Conservation (phyloP, 2,888 invertebrate species). For the Eledona agricola region DNA sequence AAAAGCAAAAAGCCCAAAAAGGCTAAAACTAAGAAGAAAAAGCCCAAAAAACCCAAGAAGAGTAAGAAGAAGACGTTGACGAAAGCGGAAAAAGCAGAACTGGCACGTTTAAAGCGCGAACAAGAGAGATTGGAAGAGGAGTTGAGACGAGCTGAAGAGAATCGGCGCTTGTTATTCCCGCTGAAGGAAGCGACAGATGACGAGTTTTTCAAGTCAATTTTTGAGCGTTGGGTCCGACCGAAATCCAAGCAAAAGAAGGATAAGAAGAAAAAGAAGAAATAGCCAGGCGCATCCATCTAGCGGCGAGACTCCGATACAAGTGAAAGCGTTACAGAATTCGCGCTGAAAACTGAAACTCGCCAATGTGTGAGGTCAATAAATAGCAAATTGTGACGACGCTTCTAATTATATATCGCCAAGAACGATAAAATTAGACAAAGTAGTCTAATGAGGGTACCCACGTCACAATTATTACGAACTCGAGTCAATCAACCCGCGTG, state of each 20-base stretch:
- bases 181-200: conserved; percentile 56
- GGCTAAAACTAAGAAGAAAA: conserved; percentile 34
- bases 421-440: too few relatives aligned
- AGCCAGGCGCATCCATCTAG: conserved; percentile 2
- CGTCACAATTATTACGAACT: too few relatives aligned
- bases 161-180: conserved; percentile 57
- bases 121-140: conserved; percentile 49
- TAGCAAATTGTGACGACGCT: conserved; percentile 4
- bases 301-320: background rate
- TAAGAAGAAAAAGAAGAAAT: conserved; percentile 21
- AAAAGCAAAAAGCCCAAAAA: conserved; percentile 39
- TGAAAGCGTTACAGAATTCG: background rate
- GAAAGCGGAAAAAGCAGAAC: conserved; percentile 51
- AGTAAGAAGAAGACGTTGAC: conserved; percentile 43
- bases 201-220: conserved; percentile 54
- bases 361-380: conserved; percentile 21
- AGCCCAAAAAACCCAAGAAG: conserved; percentile 36
- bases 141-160: conserved; percentile 48
- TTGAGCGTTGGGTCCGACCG: conserved; percentile 54
- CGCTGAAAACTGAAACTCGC: background rate
- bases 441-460: too few relatives aligned
- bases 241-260: conserved; percentile 19
- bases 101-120: conserved; percentile 48
- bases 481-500: background rate
- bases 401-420: too few relatives aligned